Percentiles rank a stretch among this genome's conserved stretches.
These are phyloP conservation scores for Hyposoter dolosus DNA, from an alignment of 2,888 invertebrate genomes.

Conservation along the genomic window DNA sequence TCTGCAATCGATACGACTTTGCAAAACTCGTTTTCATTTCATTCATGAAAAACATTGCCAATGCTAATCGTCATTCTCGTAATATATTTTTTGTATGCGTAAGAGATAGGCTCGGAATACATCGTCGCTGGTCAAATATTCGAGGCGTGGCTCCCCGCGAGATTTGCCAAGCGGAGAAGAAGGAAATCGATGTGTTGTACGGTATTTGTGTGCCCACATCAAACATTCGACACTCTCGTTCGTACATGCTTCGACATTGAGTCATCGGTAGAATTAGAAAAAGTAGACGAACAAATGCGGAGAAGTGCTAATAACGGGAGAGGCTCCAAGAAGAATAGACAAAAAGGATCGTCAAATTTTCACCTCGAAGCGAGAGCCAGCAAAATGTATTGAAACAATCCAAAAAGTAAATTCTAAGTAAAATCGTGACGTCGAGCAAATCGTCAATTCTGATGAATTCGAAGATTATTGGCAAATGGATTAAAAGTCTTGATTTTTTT, in stretches of 20 bases:
- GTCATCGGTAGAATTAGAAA: slow-evolving; percentile 29
- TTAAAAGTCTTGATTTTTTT: background rate
- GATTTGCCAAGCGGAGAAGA: slow-evolving; percentile 66
- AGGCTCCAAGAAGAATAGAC: background rate
- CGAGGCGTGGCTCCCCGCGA: slow-evolving; percentile 80
- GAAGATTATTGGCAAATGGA: background rate
- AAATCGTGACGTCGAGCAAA: background rate
- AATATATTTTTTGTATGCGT: slow-evolving; percentile 22
- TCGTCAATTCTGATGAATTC: background rate
- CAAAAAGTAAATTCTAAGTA: background rate
- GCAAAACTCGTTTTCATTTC: slow-evolving; percentile 19
- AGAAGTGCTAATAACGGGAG: slow-evolving; percentile 16
- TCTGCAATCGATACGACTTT: background rate
- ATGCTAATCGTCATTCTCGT: background rate
- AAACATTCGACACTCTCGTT: slow-evolving; percentile 70
- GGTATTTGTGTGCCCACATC: slow-evolving; percentile 77
- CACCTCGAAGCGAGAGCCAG: background rate
- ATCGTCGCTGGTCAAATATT: slow-evolving; percentile 82
- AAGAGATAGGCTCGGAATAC: slow-evolving; percentile 41
- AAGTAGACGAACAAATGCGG: slow-evolving; percentile 4
- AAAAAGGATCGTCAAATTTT: background rate
- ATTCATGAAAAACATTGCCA: slow-evolving; percentile 2
- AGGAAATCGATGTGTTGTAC: slow-evolving; percentile 38
- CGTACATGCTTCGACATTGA: slow-evolving; percentile 40
- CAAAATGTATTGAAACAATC: background rate